phyloP scores from a whole-genome alignment of 2,113 vertebrate species.

The Ciconia boyciana region DNA sequence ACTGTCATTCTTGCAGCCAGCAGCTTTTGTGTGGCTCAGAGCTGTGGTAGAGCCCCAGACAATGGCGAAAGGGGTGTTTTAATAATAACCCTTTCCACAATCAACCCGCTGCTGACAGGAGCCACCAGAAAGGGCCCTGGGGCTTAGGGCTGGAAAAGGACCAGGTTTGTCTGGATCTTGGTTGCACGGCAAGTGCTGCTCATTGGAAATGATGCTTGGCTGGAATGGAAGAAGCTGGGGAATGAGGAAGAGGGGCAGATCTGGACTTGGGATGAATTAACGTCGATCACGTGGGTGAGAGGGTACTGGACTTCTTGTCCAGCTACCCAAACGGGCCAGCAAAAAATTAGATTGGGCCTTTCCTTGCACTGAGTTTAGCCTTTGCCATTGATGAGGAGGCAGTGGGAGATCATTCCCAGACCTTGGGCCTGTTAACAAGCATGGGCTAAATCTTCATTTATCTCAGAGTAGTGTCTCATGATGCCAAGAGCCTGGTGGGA shows the following conservation, averaged over 20 bases:
- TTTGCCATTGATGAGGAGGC: neutral
- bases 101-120: neutral
- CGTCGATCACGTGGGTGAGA: rapidly evolving
- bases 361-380: neutral
- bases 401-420: neutral
- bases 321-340: neutral
- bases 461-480: neutral
- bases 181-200: neutral
- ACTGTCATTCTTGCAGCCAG: neutral
- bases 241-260: neutral
- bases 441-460: neutral
- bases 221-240: neutral
- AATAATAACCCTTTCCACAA: neutral
- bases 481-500: neutral
- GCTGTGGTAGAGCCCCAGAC: neutral
- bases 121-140: neutral
- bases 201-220: neutral
- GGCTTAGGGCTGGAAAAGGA: neutral
- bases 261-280: neutral
- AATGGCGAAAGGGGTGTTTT: neutral
- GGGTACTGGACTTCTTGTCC: neutral
- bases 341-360: neutral
- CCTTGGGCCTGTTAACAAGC: neutral
- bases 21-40: conserved; percentile 11
- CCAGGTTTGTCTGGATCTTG: neutral